Base-by-base conservation (phyloP, 2,113 vertebrate genomes). In the Anser brachyrhynchus region DNA sequence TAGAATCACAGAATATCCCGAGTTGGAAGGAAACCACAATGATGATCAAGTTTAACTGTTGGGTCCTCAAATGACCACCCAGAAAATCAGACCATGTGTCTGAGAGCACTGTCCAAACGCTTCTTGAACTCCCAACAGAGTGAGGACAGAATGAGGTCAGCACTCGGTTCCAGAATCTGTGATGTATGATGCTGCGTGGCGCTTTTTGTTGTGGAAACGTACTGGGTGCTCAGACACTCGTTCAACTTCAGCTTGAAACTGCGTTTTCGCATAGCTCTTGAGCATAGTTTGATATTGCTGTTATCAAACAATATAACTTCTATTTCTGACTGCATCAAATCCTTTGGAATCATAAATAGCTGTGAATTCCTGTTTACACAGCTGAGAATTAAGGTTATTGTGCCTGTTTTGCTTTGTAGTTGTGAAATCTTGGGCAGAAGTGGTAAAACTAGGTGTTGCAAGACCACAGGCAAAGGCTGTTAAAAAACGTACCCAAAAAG, bases 371-470 rank as follows among this genome's bases (percentile, higher is more conserved):
- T 2, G 8, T 61, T 89, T 41, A 5, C 7, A 9, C 11, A 57
- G 8, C 31, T 79, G 28, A 66, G 49, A 66, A 31, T 65, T 81
- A 5, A 87, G 65, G 9, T 43, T 26, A 2, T 62, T 54, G 2
- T 92, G 73, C 74, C 29, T 91, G 6, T 44, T 77, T 87, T 88
- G 13, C n/a, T 78, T 95, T 94, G 57, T 33, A 99, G 99, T 98
- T 81, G 69, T 92, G 52, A 98, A 85, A 77, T 98, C 98, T 59
- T 99, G 98, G 98, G 98, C 98, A 44, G 98, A 99, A 49, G 97
- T 98, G 77, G 99, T 99, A 62, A 99, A 98, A 97, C 96, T 97
- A 82, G 99, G 99, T 20, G 95, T 97, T 78, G 80, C 94, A 37
- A 99, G 98, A 94, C 33, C 97, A 52, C 98, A 98, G 59, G 51